A percentile compares a stretch with the other conserved stretches of the same genome.
Evolutionary conservation across 2,797 vertebrate genomes (phyloP).

Genomic region (Malacoraja senta): DNA sequence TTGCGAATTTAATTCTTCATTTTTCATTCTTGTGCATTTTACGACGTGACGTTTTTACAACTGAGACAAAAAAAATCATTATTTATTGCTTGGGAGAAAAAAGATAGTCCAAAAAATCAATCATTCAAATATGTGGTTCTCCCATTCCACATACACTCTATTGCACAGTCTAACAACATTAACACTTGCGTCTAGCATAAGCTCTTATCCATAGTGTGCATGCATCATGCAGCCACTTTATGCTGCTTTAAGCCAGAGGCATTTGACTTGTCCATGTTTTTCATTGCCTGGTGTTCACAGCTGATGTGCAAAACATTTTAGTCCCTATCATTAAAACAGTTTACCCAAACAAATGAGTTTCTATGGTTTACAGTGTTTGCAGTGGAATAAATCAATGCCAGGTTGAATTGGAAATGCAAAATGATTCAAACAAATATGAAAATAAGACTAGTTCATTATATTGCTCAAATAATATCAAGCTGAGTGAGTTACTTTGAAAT

Average conservation of each 20-base stretch:
- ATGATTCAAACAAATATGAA: slow-evolving; percentile 17
- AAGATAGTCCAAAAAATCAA: background rate
- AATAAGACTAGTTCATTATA: background rate
- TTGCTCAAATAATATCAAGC: background rate
- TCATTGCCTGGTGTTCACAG: background rate
- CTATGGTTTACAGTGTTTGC: background rate
- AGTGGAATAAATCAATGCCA: background rate
- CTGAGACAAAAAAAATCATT: background rate
- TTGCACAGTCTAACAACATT: background rate
- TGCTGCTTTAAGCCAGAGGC: background rate
- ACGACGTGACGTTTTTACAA: background rate
- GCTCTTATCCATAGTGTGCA: background rate
- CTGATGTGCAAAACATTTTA: background rate
- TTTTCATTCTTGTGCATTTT: background rate
- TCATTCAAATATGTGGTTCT: background rate
- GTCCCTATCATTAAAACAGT: background rate
- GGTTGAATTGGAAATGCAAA: background rate
- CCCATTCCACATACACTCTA: background rate
- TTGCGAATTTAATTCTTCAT: background rate
- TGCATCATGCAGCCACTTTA: background rate
- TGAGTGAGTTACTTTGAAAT: background rate
- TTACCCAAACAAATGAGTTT: background rate
- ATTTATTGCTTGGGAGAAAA: background rate
- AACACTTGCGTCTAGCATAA: background rate
- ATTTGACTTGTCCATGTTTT: background rate